These are phyloP conservation scores for Clarias magur DNA, from an alignment of 2,113 vertebrate species.

Conservation along the genomic window DNA sequence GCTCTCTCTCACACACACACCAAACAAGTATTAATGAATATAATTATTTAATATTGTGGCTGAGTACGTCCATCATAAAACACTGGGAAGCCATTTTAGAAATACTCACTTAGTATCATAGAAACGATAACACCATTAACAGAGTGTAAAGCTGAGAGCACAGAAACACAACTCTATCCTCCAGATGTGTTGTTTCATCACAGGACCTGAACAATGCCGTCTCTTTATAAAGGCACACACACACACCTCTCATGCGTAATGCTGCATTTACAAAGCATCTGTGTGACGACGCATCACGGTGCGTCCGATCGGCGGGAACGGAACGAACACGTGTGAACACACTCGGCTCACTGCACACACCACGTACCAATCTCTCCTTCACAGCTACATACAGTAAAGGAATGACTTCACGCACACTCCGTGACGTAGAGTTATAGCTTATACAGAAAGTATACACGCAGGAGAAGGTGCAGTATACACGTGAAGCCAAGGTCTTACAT, in stretches of 20 bases:
- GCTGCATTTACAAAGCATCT: conserved; percentile 61
- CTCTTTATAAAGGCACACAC: conserved; percentile 69
- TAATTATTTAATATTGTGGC: conserved; percentile 7
- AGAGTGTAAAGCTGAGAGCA: conserved; percentile 9
- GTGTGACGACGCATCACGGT: conserved; percentile 18
- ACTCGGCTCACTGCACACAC: background rate
- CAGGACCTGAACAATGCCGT: conserved; percentile 56
- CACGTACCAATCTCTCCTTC: background rate
- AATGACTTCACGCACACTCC: background rate
- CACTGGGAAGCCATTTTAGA: conserved; percentile 5
- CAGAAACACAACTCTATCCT: background rate
- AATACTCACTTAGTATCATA: conserved; percentile 17
- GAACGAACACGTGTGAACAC: conserved; percentile 31
- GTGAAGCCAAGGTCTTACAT: background rate
- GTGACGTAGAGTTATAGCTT: background rate
- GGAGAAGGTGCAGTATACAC: conserved; percentile 4
- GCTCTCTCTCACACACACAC: background rate
- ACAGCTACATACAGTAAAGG: background rate
- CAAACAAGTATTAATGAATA: background rate
- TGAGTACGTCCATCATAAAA: background rate
- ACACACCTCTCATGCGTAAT: conserved; percentile 64
- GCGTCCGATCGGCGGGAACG: background rate
- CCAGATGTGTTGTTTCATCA: conserved; percentile 40
- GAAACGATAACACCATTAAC: conserved; percentile 14
- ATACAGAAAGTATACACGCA: background rate